These are phyloP conservation scores for Pipistrellus pygmaeus DNA, from an alignment of 2,797 vertebrate species.

Conservation along the genomic window DNA sequence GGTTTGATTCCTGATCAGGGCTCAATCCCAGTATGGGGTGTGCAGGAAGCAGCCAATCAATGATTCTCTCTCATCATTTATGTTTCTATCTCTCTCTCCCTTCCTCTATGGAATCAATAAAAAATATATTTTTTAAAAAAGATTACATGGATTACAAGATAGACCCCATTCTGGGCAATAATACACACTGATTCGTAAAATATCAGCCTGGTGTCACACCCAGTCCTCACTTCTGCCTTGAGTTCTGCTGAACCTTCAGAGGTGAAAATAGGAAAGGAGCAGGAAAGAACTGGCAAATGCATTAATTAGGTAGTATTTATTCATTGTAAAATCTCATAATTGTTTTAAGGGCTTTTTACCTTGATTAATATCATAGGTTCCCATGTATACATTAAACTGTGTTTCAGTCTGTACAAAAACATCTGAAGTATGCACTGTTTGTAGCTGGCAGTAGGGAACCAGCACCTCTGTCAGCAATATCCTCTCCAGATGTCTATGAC, in stretches of 20 bases:
- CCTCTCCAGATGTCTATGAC: not conserved
- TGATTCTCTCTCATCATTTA: no score
- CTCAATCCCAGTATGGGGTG: no score
- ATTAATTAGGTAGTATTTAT: slow-evolving; percentile 47
- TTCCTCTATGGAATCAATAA: no score
- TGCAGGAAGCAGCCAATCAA: no score
- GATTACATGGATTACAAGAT: not conserved
- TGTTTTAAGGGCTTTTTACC: slow-evolving; percentile 41
- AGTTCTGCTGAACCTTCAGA: not conserved
- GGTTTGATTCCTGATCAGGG: no score
- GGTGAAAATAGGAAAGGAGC: not conserved
- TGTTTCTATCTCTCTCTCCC: no score
- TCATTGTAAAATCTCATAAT: slow-evolving; percentile 38
- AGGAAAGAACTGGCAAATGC: not conserved
- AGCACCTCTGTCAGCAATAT: not conserved
- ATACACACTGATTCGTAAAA: not conserved
- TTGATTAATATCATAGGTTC: not conserved
- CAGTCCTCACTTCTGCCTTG: not conserved
- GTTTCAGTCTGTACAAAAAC: not conserved
- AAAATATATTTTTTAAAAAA: no score
- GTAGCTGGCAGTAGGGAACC: not conserved
- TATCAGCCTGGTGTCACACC: not conserved
- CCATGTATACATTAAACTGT: not conserved
- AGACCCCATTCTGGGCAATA: not conserved
- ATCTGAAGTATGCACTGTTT: not conserved